These are phyloP conservation scores for Polypedilum vanderplanki DNA, from an alignment of 1,140 invertebrate species.

Conservation along the genomic window DNA sequence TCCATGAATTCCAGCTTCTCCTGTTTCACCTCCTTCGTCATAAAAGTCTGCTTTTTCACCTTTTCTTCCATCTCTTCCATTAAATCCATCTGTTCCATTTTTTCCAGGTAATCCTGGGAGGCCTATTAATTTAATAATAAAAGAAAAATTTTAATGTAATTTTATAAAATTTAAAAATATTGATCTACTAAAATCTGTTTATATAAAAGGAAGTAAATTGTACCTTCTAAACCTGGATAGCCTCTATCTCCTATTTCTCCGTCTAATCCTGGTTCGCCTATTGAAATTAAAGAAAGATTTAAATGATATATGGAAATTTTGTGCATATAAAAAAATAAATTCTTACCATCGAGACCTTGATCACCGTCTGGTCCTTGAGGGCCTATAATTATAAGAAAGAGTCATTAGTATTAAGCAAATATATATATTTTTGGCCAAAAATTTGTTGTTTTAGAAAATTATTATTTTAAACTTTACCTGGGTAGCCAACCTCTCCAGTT, in stretches of 20 bases:
- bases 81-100: conserved; percentile 43
- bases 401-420: no score
- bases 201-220: conserved; percentile 44
- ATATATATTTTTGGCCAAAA: no score
- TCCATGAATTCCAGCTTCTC: conserved; percentile 46
- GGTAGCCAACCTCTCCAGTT: not conserved
- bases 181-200: conserved; percentile 34
- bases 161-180: not conserved
- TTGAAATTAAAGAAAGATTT: not conserved
- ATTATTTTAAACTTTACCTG: not conserved
- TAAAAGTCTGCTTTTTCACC: conserved; percentile 44
- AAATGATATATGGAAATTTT: not conserved
- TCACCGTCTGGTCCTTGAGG: conserved; percentile 28
- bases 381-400: not conserved
- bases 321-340: not conserved
- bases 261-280: conserved; percentile 33
- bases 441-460: no score
- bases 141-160: no score
- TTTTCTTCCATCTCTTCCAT: conserved; percentile 46
- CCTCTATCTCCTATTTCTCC: conserved; percentile 39
- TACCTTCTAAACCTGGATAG: conserved; percentile 45
- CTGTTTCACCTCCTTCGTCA: conserved; percentile 44
- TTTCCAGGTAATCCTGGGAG: not conserved
- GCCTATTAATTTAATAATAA: not conserved
- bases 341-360: not conserved